phyloP scores from a whole-genome alignment of 2,888 invertebrate genomes.

The Brenthis ino region DNA sequence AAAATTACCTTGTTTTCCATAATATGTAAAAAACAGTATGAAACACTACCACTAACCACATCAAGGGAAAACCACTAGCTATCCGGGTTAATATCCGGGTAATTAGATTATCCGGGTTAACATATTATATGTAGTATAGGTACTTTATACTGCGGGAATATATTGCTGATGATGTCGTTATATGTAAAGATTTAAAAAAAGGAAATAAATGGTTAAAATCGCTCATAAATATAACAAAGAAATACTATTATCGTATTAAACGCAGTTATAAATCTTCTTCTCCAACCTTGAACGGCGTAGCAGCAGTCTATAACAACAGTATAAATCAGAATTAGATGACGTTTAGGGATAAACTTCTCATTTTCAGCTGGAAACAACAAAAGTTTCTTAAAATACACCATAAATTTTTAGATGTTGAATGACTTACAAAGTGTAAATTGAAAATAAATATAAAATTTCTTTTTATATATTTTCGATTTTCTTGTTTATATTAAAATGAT shows the following conservation, averaged over 20 bases:
- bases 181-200: not conserved
- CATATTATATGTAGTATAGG: too few relatives aligned
- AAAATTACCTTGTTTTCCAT: too few relatives aligned
- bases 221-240: constrained; percentile 3
- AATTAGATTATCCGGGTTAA: too few relatives aligned
- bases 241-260: not conserved
- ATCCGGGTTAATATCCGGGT: too few relatives aligned
- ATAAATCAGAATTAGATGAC: constrained; percentile 38
- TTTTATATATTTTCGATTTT: too few relatives aligned
- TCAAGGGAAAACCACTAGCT: too few relatives aligned
- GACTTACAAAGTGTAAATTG: too few relatives aligned
- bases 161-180: not conserved
- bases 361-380: constrained; percentile 17
- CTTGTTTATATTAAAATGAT: too few relatives aligned
- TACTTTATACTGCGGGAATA: too few relatives aligned
- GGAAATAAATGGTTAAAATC: not conserved
- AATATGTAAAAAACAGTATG: too few relatives aligned
- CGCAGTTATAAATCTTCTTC: constrained; percentile 14
- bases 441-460: too few relatives aligned
- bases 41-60: too few relatives aligned
- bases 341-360: constrained; percentile 23
- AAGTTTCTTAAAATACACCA: constrained; percentile 8
- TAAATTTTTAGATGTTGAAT: not conserved
- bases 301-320: constrained; percentile 30
- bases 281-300: constrained; percentile 4